Conservation (phyloP, 1,140 invertebrate genomes). For the Drosophila murphyi region DNA sequence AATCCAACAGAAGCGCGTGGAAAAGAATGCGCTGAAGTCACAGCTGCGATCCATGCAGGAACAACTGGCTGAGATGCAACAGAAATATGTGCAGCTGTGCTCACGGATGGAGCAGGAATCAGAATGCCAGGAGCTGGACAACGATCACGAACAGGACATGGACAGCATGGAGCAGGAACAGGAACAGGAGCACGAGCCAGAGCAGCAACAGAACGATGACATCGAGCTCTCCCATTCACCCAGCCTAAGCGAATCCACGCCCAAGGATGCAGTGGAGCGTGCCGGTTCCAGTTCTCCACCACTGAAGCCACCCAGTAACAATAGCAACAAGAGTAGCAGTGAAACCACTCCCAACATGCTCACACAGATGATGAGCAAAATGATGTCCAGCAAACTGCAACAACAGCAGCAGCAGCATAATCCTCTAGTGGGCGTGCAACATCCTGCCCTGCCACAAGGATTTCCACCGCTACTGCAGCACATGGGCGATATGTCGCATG, state of each 20-base stretch:
- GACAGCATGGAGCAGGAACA: slow-evolving; percentile 90
- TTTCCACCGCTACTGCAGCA: slow-evolving; percentile 87
- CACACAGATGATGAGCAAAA: slow-evolving; percentile 89
- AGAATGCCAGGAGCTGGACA: slow-evolving; percentile 89
- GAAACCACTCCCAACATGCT: slow-evolving; percentile 86
- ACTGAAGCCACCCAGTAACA: slow-evolving; percentile 49
- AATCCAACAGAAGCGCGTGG: slow-evolving; percentile 92
- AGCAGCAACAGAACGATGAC: slow-evolving; percentile 85
- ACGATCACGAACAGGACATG: slow-evolving; percentile 87
- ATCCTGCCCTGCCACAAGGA: slow-evolving; percentile 86
- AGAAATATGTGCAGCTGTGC: slow-evolving; percentile 94
- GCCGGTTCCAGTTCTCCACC: slow-evolving; percentile 86
- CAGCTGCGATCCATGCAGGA: slow-evolving; percentile 95
- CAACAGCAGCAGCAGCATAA: slow-evolving; percentile 48
- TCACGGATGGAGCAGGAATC: slow-evolving; percentile 92
- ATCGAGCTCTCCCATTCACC: slow-evolving; percentile 85
- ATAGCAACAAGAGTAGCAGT: slow-evolving; percentile 39
- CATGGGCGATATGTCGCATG: slow-evolving; percentile 87
- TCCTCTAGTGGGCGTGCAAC: slow-evolving; percentile 82
- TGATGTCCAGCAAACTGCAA: slow-evolving; percentile 88
- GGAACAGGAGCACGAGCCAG: slow-evolving; percentile 88
- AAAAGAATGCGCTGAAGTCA: slow-evolving; percentile 93
- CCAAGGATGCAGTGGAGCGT: slow-evolving; percentile 86
- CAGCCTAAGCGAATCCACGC: slow-evolving; percentile 84
- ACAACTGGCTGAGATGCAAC: slow-evolving; percentile 95